Base-by-base conservation (phyloP, 2,888 invertebrate species). In the Andrena chrysosceles region DNA sequence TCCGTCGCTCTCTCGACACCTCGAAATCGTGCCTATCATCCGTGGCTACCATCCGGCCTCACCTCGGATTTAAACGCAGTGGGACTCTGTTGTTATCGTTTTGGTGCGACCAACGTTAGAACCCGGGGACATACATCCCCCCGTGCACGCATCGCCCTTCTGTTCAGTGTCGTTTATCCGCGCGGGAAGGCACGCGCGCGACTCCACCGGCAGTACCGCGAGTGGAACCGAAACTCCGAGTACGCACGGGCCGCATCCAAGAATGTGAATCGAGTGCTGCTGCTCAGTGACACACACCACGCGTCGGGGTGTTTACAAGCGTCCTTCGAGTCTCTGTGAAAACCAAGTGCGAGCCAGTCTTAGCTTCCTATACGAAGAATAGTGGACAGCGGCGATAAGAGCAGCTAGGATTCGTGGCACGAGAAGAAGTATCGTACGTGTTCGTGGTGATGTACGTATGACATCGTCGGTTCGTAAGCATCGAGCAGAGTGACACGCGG, bases 61-160 rank as follows among this genome's bases (percentile, higher is more conserved):
- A n/a, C 20, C n/a, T 52, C 52, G 52, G 52, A 52, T 52, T 52
- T 52, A n/a, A 52, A 20, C n/a, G 7, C 52, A 52, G 56, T 56
- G 56, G 56, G 35, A 56, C 56, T 26, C 54, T 56, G 52, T 1
- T 23, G 56, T 56, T 13, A 4, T 26, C 56, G 54, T 10, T 56
- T 1, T 56, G 42, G 42, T 42, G 42, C 16, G 16, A 16, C 1
- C 42, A 5, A 16, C 13, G 16, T 42, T 42, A 42, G 13, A 42
- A 42, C 13, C 42, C 42, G 13, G 42, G 42, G 42, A 42, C 42
- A 42, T 16, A 42, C 42, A 42, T 42, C 42, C 42, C 33, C 13
- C 35, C 42, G 42, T 42, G 42, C 42, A 42, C 42, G 13, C 42
- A 5, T 16, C 42, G 16, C 16, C 56, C 8, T 10, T 56, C 23